A percentile compares a stretch with the other conserved stretches of the same genome.
These are phyloP conservation scores for Chaetops frenatus DNA, from an alignment of 2,113 vertebrate genomes.

Conservation along the genomic window DNA sequence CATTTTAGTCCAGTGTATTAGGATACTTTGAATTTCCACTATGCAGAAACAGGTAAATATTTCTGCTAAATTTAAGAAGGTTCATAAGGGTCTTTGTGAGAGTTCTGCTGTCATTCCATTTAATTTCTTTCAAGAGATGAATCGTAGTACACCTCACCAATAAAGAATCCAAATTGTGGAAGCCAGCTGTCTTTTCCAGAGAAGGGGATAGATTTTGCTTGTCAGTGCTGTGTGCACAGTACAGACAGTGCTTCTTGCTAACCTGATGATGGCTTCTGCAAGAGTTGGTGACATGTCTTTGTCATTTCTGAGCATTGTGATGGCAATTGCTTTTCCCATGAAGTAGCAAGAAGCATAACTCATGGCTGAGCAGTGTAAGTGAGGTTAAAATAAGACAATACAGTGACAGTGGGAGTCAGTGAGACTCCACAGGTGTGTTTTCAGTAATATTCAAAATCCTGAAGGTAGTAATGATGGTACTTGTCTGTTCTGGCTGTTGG, in stretches of 20 bases:
- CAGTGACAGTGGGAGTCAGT: not conserved
- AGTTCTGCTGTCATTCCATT: not conserved
- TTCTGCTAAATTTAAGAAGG: not conserved
- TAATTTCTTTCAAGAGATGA: not conserved
- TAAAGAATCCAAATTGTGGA: not conserved
- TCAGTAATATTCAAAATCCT: fast-evolving
- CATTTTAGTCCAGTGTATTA: not conserved
- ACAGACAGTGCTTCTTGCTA: not conserved
- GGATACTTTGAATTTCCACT: not conserved
- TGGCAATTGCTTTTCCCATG: not conserved
- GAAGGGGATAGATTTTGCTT: not conserved
- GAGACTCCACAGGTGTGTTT: not conserved
- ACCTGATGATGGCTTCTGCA: not conserved
- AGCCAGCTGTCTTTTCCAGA: not conserved
- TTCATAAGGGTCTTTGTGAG: not conserved
- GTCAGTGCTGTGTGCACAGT: not conserved
- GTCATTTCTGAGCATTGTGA: not conserved
- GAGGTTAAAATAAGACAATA: not conserved
- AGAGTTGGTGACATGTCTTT: not conserved
- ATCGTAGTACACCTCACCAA: not conserved
- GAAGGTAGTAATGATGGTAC: not conserved
- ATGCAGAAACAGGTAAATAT: not conserved
- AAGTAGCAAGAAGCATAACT: not conserved
- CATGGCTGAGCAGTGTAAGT: not conserved
- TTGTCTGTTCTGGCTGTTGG: fast-evolving